These are phyloP conservation scores for Pogona vitticeps DNA, from an alignment of 2,113 vertebrate species.

Conservation along the genomic window DNA sequence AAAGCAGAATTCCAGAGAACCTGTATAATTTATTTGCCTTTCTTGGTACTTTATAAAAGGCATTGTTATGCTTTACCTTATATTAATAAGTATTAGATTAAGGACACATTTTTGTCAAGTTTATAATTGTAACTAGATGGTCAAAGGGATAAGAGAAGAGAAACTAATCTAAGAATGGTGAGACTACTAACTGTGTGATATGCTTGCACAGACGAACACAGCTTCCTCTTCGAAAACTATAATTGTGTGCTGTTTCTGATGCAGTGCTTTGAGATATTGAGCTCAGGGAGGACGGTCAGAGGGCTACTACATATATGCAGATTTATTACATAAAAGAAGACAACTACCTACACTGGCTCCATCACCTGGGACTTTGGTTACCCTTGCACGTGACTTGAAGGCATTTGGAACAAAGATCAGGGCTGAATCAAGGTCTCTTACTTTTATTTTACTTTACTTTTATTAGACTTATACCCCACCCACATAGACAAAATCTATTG, in stretches of 20 bases:
- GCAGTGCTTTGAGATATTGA: background rate
- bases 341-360: background rate
- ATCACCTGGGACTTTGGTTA: background rate
- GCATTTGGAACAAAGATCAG: background rate
- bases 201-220: no score
- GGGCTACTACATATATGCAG: background rate
- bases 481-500: no score
- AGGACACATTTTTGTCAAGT: background rate
- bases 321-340: background rate
- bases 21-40: constrained; percentile 8
- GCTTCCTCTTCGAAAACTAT: no score
- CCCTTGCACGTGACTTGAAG: background rate
- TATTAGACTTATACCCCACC: no score
- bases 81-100: background rate
- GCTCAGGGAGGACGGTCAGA: background rate
- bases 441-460: no score
- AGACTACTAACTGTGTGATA: no score
- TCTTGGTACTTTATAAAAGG: background rate
- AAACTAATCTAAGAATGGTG: background rate
- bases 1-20: background rate
- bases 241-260: background rate
- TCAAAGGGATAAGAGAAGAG: background rate
- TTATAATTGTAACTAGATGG: background rate
- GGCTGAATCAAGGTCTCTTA: no score
- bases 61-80: background rate